Evolutionary conservation across 2,797 vertebrate species (phyloP).

Genomic region (Microctenopoma lineatum): DNA sequence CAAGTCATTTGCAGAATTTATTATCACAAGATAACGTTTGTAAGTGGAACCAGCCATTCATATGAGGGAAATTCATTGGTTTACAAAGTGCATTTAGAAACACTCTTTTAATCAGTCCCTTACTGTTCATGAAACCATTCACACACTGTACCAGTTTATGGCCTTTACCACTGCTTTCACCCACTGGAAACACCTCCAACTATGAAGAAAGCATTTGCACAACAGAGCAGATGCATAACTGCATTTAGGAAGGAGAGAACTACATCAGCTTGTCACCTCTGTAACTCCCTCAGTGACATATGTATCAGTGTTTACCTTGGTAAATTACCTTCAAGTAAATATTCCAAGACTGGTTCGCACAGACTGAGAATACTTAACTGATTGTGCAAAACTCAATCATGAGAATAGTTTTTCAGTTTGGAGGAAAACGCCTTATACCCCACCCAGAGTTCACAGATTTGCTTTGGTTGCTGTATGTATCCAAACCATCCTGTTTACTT

Average conservation of each 20-base stretch:
- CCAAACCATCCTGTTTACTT: too few relatives aligned
- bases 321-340: too few relatives aligned
- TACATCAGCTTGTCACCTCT: slow-evolving; percentile 13
- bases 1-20: slow-evolving; percentile 4
- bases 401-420: too few relatives aligned
- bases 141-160: not conserved
- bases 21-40: slow-evolving; percentile 27
- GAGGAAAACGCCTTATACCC: too few relatives aligned
- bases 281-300: not conserved
- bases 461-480: too few relatives aligned
- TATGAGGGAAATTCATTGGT: not conserved
- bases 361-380: too few relatives aligned
- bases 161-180: slow-evolving; percentile 5
- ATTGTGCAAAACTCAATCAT: too few relatives aligned
- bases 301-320: too few relatives aligned
- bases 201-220: slow-evolving; percentile 15
- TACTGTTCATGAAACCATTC: not conserved
- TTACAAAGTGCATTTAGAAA: not conserved
- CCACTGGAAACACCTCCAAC: not conserved
- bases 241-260: slow-evolving; percentile 19
- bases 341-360: too few relatives aligned
- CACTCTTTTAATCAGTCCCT: not conserved
- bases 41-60: slow-evolving; percentile 30
- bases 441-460: too few relatives aligned
- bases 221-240: slow-evolving; percentile 34